Evolutionary conservation across 2,113 vertebrate genomes (phyloP).

Genomic region (Thalassoma bifasciatum): DNA sequence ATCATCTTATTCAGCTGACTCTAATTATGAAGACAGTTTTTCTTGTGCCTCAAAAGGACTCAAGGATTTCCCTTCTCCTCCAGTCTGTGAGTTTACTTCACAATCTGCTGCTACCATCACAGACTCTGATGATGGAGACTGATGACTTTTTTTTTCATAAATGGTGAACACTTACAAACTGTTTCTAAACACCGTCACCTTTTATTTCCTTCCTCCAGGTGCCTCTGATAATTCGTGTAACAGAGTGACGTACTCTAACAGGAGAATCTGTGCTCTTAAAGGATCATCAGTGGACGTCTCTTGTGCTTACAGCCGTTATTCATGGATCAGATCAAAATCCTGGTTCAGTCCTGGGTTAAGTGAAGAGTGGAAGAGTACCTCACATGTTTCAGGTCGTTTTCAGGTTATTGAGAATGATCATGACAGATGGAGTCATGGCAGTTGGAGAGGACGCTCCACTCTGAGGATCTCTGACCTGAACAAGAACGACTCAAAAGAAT

Average conservation of each 20-base stretch:
- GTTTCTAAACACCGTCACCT: not conserved
- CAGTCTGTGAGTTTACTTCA: conserved; percentile 29
- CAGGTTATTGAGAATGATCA: not conserved
- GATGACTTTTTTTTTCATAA: not conserved
- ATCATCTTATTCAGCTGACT: not conserved
- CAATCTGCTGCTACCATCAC: not conserved
- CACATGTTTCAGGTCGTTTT: not conserved
- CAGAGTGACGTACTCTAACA: conserved; percentile 5
- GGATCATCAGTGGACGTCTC: conserved; percentile 25
- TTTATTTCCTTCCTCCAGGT: conserved; percentile 12
- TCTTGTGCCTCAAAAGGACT: not conserved
- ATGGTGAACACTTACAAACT: not conserved
- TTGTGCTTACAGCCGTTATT: not conserved
- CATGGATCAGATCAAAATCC: rapidly evolving
- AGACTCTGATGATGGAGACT: not conserved
- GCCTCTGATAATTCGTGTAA: rapidly evolving
- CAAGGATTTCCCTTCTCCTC: not conserved
- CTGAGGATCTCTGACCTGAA: conserved; percentile 38
- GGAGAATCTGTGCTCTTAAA: not conserved
- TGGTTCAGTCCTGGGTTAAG: conserved; percentile 13
- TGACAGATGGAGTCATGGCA: too few relatives aligned
- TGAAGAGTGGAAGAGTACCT: not conserved
- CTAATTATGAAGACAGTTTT: not conserved
- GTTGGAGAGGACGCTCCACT: not conserved
- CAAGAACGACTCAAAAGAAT: conserved; percentile 17